These are phyloP conservation scores for Melanogrammus aeglefinus DNA, from an alignment of 2,797 vertebrate species.

Conservation along the genomic window DNA sequence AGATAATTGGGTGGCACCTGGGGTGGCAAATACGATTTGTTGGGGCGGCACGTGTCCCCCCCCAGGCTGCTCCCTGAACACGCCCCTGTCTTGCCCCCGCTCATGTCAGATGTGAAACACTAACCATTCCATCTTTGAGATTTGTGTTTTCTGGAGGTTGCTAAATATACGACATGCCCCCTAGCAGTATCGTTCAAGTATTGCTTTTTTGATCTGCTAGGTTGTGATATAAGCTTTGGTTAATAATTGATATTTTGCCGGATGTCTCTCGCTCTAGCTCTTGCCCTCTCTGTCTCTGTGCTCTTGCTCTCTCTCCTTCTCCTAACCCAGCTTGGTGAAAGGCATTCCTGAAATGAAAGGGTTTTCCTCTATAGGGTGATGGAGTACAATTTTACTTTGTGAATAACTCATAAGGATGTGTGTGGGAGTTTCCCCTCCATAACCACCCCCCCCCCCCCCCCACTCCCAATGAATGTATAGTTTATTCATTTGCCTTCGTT, in stretches of 20 bases:
- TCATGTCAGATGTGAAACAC: slow-evolving; percentile 65
- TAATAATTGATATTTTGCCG: slow-evolving; percentile 74
- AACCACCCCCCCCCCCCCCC: slow-evolving; percentile 28
- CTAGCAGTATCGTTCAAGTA: slow-evolving; percentile 64
- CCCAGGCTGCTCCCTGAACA: too few species aligned
- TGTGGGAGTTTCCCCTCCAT: slow-evolving; percentile 62
- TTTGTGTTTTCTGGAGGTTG: slow-evolving; percentile 66
- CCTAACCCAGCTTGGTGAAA: slow-evolving; percentile 54
- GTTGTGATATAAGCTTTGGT: slow-evolving; percentile 72
- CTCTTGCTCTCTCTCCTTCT: slow-evolving; percentile 23
- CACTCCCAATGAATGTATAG: slow-evolving; percentile 56
- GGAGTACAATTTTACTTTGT: slow-evolving; percentile 60
- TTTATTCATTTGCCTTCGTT: slow-evolving; percentile 50
- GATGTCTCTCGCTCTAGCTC: slow-evolving; percentile 61
- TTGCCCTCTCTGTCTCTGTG: slow-evolving; percentile 41
- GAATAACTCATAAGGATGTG: slow-evolving; percentile 64
- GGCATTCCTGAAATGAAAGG: slow-evolving; percentile 72
- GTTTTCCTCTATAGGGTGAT: slow-evolving; percentile 50
- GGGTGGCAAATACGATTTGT: too few species aligned
- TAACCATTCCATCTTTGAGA: slow-evolving; percentile 64
- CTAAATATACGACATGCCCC: slow-evolving; percentile 73
- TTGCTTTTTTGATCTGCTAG: slow-evolving; percentile 71
- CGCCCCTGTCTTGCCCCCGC: slow-evolving; percentile 28
- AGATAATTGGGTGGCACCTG: too few species aligned
- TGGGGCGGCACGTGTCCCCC: too few species aligned